phyloP scores from a whole-genome alignment of 2,113 vertebrate species.

The Tychaedon coryphoeus region DNA sequence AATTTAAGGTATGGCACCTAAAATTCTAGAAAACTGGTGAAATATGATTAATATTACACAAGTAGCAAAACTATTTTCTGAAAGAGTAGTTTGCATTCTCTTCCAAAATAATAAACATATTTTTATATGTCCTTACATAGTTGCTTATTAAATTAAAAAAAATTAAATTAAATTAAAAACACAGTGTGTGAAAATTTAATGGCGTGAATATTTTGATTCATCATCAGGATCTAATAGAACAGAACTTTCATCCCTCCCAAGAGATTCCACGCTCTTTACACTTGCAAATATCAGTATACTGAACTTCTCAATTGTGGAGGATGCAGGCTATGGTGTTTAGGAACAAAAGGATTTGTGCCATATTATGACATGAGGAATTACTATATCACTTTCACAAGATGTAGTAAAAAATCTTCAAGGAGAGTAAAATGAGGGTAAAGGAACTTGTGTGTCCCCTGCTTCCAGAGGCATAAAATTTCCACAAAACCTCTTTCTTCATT shows the following conservation, averaged over 20 bases:
- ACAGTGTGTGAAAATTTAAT: background rate
- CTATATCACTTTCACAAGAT: background rate
- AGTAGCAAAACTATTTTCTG: background rate
- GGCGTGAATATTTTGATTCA: background rate
- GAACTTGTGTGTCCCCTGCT: background rate
- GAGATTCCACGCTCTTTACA: background rate
- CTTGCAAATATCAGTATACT: background rate
- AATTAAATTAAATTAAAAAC: constrained; percentile 23
- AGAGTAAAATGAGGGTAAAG: background rate
- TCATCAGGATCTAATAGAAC: background rate
- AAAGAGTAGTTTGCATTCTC: background rate
- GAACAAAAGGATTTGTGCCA: background rate
- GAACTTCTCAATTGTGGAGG: accelerated
- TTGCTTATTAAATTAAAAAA: constrained; percentile 11
- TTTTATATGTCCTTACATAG: background rate
- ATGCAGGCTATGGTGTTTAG: background rate
- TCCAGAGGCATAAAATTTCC: background rate
- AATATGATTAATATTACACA: background rate
- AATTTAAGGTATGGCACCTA: background rate
- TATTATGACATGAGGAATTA: background rate
- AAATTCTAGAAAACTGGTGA: background rate
- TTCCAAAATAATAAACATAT: background rate
- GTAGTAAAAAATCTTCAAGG: background rate
- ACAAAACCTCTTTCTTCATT: background rate
- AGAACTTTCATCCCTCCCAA: background rate